Evolutionary conservation across 2,888 invertebrate species (phyloP), one percentile per base, ranked within the genome.

Genomic region (Eupsilia transversa): DNA sequence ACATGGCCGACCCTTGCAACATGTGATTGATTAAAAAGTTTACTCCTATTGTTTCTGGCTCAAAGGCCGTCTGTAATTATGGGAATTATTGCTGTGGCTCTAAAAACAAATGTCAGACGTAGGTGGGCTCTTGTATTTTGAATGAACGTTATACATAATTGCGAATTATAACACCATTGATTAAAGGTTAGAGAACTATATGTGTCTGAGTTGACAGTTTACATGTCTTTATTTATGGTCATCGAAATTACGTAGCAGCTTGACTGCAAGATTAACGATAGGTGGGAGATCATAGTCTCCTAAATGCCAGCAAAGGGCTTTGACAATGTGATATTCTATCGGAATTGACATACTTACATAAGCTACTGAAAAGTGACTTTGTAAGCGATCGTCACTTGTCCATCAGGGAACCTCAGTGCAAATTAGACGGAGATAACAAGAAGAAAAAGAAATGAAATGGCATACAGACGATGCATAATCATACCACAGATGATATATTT

Each of bases 21-120:
- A 89, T 84, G 89, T 93, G 94, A 94, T 94, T 94, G 93, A 94
- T 95, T 94, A 94, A 94, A 94, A 94, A 93, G 91, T 92, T 92
- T 91, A 92, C 91, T 91, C 92, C 92, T 89, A 93, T 95, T 94
- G 94, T 94, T 91, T 94, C 87, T 88, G 87, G 90, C 80, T 92
- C 91, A 92, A 92, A 91, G 91, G 89, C 88, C 87, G 84, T 71
- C 84, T 86, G 86, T 93, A 93, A 93, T 93, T 94, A 94, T 91
- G 89, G 89, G 90, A 91, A 92, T 91, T 91, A 91, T 81, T 86
- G 83, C 83, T 85, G 82, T 82, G 84, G 85, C 85, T 88, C 63
- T 77, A 81, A 72, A 74, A 90, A 91, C 86, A 87, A 86, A 87
- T 87, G 88, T 81, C 87, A 87, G 75, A 77, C 74, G 85, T 83